A percentile compares a stretch with the other conserved stretches of the same genome.
Evolutionary conservation across 1,140 invertebrate species (phyloP).

Genomic region (Kradibia gibbosae): DNA sequence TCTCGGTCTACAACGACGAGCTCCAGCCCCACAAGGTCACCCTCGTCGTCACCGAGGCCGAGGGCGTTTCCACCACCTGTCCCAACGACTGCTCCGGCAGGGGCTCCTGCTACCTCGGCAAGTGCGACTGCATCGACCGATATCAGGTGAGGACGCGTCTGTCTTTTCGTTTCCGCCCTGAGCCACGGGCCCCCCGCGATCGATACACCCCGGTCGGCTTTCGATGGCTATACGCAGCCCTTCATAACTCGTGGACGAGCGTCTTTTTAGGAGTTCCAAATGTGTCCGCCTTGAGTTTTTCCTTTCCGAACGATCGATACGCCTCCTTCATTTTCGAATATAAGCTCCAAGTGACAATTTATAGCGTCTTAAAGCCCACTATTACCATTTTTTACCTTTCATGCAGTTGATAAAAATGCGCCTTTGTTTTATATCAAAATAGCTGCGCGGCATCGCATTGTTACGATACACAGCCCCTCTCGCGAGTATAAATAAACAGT

Average conservation of each 20-base stretch:
- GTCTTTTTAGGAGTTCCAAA: slow-evolving; percentile 7
- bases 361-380: neutral
- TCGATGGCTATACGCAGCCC: neutral
- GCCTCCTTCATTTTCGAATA: neutral
- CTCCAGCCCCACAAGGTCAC: slow-evolving; percentile 86
- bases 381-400: slow-evolving; percentile 7
- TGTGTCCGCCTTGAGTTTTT: neutral
- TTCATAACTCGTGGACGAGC: slow-evolving; percentile 17
- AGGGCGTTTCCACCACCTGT: slow-evolving; percentile 90
- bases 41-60: slow-evolving; percentile 86
- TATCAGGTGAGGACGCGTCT: slow-evolving; percentile 84
- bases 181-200: no score
- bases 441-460: neutral
- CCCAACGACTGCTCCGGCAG: slow-evolving; percentile 95
- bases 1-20: slow-evolving; percentile 96
- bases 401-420: slow-evolving; percentile 5
- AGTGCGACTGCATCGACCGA: slow-evolving; percentile 96
- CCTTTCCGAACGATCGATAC: neutral
- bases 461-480: neutral
- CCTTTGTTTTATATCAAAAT: slow-evolving; percentile 18
- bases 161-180: neutral
- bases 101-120: slow-evolving; percentile 94
- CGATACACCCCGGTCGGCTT: neutral
- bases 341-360: neutral
- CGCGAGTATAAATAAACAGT: slow-evolving; percentile 13